Conservation (phyloP, 35 echinoderm and acorn worm species). For the Ptychodera flava region DNA sequence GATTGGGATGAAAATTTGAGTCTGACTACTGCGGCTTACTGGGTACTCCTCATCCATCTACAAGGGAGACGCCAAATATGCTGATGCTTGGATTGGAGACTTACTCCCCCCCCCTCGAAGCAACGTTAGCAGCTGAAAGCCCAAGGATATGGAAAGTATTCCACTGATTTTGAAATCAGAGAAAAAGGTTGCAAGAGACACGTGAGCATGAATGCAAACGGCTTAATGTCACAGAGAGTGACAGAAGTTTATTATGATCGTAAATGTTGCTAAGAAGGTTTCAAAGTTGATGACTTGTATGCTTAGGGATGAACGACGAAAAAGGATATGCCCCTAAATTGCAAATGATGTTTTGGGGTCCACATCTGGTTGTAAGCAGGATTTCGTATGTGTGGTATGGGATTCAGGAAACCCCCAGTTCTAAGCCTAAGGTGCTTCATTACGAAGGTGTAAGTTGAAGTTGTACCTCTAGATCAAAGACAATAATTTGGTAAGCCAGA, state of each 20-base stretch:
- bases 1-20: too few species aligned
- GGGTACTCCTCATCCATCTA: too few species aligned
- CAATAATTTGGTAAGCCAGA: too few species aligned
- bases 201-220: neutral
- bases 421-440: too few species aligned
- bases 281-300: conserved; percentile 37
- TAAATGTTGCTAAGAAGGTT: neutral
- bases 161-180: conserved; percentile 6
- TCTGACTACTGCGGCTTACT: too few species aligned
- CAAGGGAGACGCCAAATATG: too few species aligned
- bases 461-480: too few species aligned
- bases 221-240: neutral
- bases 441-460: too few species aligned
- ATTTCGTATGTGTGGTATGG: conserved; percentile 35
- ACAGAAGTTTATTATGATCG: conserved; percentile 26
- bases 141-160: conserved; percentile 39
- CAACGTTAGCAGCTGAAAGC: conserved; percentile 5
- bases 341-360: conserved; percentile 44
- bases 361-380: conserved; percentile 20
- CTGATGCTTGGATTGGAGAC: too few species aligned
- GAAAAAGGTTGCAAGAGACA: neutral
- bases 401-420: conserved; percentile 10
- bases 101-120: conserved; percentile 20
- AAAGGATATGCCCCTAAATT: conserved; percentile 46
- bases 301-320: conserved; percentile 29